phyloP scores from a whole-genome alignment of 2,888 invertebrate genomes.

The Aplocera efformata region DNA sequence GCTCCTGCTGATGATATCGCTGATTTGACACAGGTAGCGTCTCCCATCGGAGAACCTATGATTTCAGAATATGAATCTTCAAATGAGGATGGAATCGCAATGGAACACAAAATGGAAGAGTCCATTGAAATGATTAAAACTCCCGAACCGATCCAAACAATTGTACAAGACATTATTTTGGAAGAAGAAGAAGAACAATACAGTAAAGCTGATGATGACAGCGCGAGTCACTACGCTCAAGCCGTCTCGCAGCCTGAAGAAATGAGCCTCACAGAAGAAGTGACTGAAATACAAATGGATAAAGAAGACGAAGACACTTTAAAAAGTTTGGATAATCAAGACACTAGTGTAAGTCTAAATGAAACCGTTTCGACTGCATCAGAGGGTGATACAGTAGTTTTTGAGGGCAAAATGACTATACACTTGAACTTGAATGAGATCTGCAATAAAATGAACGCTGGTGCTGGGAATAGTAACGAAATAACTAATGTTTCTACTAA shows the following conservation, averaged over 20 bases:
- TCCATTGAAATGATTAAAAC: slow-evolving; percentile 33
- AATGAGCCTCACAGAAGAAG: slow-evolving; percentile 64
- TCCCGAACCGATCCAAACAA: slow-evolving; percentile 42
- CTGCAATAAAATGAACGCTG: slow-evolving; percentile 68
- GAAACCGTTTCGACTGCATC: slow-evolving; percentile 70
- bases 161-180: slow-evolving; percentile 60
- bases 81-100: slow-evolving; percentile 59
- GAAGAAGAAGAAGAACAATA: slow-evolving; percentile 72
- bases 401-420: slow-evolving; percentile 78
- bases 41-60: slow-evolving; percentile 70
- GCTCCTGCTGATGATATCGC: slow-evolving; percentile 87
- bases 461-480: slow-evolving; percentile 68
- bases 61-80: slow-evolving; percentile 72
- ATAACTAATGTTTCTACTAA: slow-evolving; percentile 59
- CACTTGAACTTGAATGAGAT: slow-evolving; percentile 77
- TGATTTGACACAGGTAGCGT: slow-evolving; percentile 76
- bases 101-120: slow-evolving; percentile 58
- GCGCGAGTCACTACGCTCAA: slow-evolving; percentile 69
- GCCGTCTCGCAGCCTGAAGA: slow-evolving; percentile 71
- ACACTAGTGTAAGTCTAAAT: slow-evolving; percentile 79
- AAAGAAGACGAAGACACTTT: slow-evolving; percentile 77
- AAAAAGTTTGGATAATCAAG: slow-evolving; percentile 77
- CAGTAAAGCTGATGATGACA: slow-evolving; percentile 63
- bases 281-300: slow-evolving; percentile 74
- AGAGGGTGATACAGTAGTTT: slow-evolving; percentile 75